Percentiles rank a stretch among this genome's conserved stretches.
Conservation (phyloP, 2,797 vertebrate species). For the Tragopan temminckii region DNA sequence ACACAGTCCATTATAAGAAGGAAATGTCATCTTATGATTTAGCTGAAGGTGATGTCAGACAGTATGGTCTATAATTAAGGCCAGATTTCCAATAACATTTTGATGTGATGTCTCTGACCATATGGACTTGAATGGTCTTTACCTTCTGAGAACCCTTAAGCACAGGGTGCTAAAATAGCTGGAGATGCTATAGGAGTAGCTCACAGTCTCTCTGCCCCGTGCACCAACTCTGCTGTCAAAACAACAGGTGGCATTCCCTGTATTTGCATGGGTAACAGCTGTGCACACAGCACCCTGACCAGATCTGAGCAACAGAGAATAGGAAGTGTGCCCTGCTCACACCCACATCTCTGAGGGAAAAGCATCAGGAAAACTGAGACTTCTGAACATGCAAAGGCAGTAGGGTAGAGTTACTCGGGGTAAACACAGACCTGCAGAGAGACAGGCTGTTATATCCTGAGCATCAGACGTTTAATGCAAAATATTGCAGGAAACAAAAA, state of each 20-base stretch:
- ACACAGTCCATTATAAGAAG: conserved; percentile 6
- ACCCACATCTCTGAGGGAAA: accelerated
- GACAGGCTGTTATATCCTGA: background rate
- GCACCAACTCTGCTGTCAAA: background rate
- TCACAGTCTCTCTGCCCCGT: accelerated
- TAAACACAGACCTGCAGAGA: background rate
- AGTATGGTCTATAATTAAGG: background rate
- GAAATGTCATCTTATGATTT: conserved; percentile 40
- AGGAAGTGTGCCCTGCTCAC: background rate
- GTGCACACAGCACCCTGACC: background rate
- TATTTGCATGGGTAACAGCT: background rate
- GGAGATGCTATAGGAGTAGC: background rate
- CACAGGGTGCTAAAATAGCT: background rate
- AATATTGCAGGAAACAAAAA: background rate
- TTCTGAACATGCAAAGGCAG: background rate
- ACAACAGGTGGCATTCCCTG: background rate
- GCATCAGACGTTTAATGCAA: background rate
- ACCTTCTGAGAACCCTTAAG: background rate
- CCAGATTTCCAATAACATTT: conserved; percentile 40
- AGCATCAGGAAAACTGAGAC: background rate
- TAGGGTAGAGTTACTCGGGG: background rate
- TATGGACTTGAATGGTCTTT: background rate
- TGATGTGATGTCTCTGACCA: conserved; percentile 8
- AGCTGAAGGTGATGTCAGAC: conserved; percentile 11
- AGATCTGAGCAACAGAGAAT: background rate